A percentile compares a stretch with the other conserved stretches of the same genome.
These are phyloP conservation scores for Mactromeris polynyma DNA, from an alignment of 2,888 invertebrate species.

Conservation along the genomic window DNA sequence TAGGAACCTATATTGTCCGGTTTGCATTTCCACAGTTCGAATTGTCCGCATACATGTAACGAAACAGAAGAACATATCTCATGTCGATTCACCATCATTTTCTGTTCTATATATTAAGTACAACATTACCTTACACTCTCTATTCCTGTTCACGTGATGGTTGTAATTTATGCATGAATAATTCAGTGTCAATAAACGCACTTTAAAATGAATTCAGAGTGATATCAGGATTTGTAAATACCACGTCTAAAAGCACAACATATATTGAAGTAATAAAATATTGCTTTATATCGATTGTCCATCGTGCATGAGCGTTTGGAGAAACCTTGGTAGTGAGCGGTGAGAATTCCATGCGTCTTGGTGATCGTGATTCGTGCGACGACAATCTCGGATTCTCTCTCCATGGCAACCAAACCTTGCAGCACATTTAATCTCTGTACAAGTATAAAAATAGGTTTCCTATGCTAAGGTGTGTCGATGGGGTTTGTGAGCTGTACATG, in stretches of 20 bases:
- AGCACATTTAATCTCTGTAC: neutral
- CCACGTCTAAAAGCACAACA: neutral
- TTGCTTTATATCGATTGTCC: neutral
- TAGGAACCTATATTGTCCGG: no score
- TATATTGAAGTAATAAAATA: neutral
- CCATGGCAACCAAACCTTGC: neutral
- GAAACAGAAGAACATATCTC: no score
- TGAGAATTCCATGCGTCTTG: conserved; percentile 1
- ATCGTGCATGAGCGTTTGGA: neutral
- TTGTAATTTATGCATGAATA: neutral
- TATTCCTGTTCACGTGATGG: no score
- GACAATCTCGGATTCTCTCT: neutral
- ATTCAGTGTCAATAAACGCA: neutral
- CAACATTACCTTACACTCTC: no score
- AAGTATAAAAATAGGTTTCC: conserved; percentile 37
- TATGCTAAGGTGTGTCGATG: conserved; percentile 20
- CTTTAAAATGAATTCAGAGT: neutral
- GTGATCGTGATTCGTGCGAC: conserved; percentile 3
- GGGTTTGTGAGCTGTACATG: conserved; percentile 26
- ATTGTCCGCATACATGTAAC: no score
- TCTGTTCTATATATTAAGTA: no score
- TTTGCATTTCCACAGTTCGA: no score
- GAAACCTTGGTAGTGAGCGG: neutral
- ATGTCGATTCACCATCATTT: no score
- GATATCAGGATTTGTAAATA: neutral